phyloP scores from a whole-genome alignment of 2,113 vertebrate genomes.

The Eidolon helvum region DNA sequence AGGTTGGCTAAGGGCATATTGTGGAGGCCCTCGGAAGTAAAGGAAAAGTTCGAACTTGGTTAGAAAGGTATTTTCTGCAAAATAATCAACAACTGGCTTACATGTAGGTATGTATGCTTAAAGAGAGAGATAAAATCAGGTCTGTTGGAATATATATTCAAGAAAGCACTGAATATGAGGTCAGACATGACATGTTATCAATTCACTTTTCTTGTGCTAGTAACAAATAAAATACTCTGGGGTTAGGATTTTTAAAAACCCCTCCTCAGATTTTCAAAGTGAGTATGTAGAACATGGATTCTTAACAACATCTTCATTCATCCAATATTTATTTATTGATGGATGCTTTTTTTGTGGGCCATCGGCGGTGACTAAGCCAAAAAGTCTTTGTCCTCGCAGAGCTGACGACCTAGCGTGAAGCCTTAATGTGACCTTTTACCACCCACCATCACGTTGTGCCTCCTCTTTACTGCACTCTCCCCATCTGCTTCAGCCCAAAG shows the following conservation, averaged over 20 bases:
- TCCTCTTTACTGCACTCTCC: not conserved
- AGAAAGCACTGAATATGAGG: not conserved
- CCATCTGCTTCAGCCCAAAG: not conserved
- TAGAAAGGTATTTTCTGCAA: not conserved
- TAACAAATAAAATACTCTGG: slow-evolving; percentile 26
- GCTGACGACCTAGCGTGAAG: not conserved
- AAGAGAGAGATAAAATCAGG: not conserved
- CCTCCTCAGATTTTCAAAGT: slow-evolving; percentile 26
- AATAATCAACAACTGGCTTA: not conserved
- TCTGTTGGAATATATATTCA: not conserved
- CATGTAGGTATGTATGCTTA: not conserved
- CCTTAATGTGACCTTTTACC: not conserved
- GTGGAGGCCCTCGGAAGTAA: not conserved
- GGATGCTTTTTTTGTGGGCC: not conserved
- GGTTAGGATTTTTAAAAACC: slow-evolving; percentile 1
- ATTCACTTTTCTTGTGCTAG: not conserved
- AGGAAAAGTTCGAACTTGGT: not conserved
- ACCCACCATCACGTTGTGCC: not conserved
- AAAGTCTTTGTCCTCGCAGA: not conserved
- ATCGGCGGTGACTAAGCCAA: not conserved
- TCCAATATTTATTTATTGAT: not conserved
- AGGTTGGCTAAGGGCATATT: not conserved
- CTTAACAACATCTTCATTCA: not conserved
- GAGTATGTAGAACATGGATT: not conserved
- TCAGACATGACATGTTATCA: not conserved